phyloP scores from a whole-genome alignment of 1,140 invertebrate genomes.

The Drosophila takahashii region DNA sequence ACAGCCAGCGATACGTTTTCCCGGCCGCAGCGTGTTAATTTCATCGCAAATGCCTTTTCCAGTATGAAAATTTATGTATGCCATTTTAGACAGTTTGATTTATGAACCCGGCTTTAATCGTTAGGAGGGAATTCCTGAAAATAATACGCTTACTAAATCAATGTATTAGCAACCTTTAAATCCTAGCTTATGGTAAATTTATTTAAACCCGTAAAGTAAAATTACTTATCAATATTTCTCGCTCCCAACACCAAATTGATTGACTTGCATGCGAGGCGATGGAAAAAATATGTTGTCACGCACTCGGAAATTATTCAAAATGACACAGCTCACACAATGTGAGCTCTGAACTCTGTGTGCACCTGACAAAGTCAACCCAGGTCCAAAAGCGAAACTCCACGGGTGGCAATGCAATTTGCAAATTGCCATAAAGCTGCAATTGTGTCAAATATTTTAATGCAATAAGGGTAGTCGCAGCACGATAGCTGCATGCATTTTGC shows the following conservation, averaged over 20 bases:
- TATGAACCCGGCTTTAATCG: conserved; percentile 44
- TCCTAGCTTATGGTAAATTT: background rate
- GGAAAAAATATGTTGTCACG: conserved; percentile 55
- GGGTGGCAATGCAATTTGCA: conserved; percentile 62
- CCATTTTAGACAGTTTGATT: conserved; percentile 79
- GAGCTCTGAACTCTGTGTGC: conserved; percentile 2
- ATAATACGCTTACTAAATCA: conserved; percentile 15
- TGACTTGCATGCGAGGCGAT: conserved; percentile 66
- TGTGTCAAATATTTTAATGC: conserved; percentile 72
- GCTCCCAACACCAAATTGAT: conserved; percentile 43
- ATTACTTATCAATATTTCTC: conserved; percentile 45
- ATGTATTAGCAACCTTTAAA: conserved; percentile 29
- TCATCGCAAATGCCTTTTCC: conserved; percentile 76
- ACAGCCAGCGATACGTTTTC: conserved; percentile 60
- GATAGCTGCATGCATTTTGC: conserved; percentile 14
- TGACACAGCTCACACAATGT: conserved; percentile 32
- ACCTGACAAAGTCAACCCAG: conserved; percentile 40
- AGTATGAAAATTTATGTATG: conserved; percentile 76
- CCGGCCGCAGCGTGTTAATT: conserved; percentile 66
- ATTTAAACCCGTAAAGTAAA: background rate
- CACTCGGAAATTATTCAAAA: conserved; percentile 59
- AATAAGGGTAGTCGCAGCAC: conserved; percentile 53
- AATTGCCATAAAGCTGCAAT: conserved; percentile 62
- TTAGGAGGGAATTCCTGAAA: conserved; percentile 15
- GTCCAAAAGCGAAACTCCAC: conserved; percentile 14